A percentile compares a stretch with the other conserved stretches of the same genome.
Evolutionary conservation across 1,140 invertebrate genomes (phyloP).

Genomic region (Drosophila murphyi): DNA sequence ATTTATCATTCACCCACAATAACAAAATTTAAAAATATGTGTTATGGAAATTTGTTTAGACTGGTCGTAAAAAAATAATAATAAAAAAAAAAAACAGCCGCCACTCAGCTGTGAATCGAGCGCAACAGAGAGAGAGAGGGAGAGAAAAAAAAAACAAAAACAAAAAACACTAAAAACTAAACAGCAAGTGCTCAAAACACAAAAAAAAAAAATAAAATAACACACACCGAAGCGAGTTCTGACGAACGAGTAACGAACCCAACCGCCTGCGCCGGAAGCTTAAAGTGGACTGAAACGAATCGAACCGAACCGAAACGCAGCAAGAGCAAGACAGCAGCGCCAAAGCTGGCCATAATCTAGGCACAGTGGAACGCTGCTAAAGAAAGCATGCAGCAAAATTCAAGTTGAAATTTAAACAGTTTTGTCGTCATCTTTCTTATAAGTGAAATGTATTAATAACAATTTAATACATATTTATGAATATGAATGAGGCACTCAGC

Average conservation of each 20-base stretch:
- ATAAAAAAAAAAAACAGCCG: conserved; percentile 29
- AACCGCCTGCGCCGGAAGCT: conserved; percentile 81
- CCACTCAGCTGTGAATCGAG: conserved; percentile 58
- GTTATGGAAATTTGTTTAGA: conserved; percentile 9
- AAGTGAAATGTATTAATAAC: too few relatives aligned
- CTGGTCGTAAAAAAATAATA: conserved; percentile 15
- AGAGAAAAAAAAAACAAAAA: conserved; percentile 20
- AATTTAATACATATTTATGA: too few relatives aligned
- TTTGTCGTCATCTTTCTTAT: too few relatives aligned
- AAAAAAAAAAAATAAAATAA: background rate
- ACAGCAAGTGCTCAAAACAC: conserved; percentile 20
- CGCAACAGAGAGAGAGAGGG: background rate
- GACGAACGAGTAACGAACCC: conserved; percentile 48
- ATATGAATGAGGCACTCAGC: too few relatives aligned
- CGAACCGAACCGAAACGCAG: conserved; percentile 61
- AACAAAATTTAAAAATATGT: conserved; percentile 22
- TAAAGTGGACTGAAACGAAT: conserved; percentile 73
- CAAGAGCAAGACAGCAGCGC: conserved; percentile 42
- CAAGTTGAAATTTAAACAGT: background rate
- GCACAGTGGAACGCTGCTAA: conserved; percentile 25
- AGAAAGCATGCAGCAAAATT: background rate
- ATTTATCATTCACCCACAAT: conserved; percentile 47
- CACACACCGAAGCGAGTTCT: conserved; percentile 48
- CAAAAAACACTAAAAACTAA: conserved; percentile 17
- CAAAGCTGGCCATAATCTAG: conserved; percentile 41